Base-by-base conservation (phyloP, 2,797 vertebrate species). In the Sebastes goodei region DNA sequence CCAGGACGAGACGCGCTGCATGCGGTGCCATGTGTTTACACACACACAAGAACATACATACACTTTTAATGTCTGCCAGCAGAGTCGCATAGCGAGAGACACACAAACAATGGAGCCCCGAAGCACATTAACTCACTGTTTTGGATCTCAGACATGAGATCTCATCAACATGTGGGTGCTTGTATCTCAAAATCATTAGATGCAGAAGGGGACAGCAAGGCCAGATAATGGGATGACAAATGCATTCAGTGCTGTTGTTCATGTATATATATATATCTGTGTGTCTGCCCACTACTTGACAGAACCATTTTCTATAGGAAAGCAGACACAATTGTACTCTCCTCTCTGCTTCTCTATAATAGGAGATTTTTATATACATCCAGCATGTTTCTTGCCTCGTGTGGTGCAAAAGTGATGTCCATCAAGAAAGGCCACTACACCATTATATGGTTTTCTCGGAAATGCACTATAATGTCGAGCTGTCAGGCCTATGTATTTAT, bases 131-230 rank as follows among this genome's bases (percentile, higher is more conserved):
- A 66, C 65, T 66, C 23, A 15, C 53, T 53, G 66, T 60, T 71
- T 66, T 73, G 60, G 25, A 59, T 66, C 23, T 57, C 53, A 59
- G 63, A 64, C 56, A 35, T 53, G 79, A 68, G 88, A 81, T 68
- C 80, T 82, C 33, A 52, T 30, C 63, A 73, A 76, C 74, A 84
- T 72, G 81, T 81, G 65, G 81, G 64, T 12, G 7, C 84, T 81
- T 83, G 78, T 73, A 74, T 88, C 81, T 94, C 85, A 42, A 64
- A 91, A 89, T 92, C 86, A 91, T 94, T 91, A 92, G 82, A 84
- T 66, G 82, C 81, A 85, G 79, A 92, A 78, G 49, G 79, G 86
- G 83, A 88, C 83, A 83, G 86, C 79, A 77, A 86, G 84, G 86
- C 77, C 86, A 83, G 79, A 90, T 87, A 90, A 94, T 91, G 66